These are phyloP conservation scores for Albula glossodonta DNA, from an alignment of 2,113 vertebrate species.

Conservation along the genomic window DNA sequence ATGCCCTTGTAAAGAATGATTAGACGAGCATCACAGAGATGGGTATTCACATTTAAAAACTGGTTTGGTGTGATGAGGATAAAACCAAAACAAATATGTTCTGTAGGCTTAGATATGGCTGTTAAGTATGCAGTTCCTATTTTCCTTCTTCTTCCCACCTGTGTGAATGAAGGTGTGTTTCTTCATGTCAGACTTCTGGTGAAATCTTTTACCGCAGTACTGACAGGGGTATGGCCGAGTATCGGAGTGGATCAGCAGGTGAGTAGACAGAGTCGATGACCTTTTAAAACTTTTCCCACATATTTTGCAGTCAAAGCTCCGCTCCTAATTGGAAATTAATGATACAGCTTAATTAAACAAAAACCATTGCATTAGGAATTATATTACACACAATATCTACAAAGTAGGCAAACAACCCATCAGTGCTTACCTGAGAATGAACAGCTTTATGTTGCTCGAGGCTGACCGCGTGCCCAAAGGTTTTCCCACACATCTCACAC, in stretches of 20 bases:
- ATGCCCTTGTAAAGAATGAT: too few species aligned
- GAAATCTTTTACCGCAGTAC: conserved; percentile 97
- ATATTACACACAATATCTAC: not conserved
- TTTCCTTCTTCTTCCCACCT: conserved; percentile 60
- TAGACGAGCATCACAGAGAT: too few species aligned
- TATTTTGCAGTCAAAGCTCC: conserved; percentile 98
- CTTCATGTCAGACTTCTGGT: conserved; percentile 99
- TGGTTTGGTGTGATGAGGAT: too few species aligned
- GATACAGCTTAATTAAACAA: not conserved
- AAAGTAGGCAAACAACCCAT: not conserved
- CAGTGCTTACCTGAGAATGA: conserved; percentile 85
- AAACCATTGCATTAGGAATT: not conserved
- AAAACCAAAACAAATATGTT: too few species aligned
- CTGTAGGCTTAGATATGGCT: not conserved
- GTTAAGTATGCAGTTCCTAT: not conserved
- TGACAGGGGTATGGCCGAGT: conserved; percentile 96
- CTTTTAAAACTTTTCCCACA: conserved; percentile 98
- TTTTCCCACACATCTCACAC: conserved; percentile 96
- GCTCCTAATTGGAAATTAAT: conserved; percentile 74
- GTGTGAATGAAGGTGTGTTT: conserved; percentile 99
- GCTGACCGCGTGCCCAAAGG: conserved; percentile 95
- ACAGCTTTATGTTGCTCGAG: conserved; percentile 97
- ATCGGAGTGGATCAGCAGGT: conserved; percentile 96
- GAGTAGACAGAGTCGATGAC: conserved; percentile 94
- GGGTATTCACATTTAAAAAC: too few species aligned